These are phyloP conservation scores for Halcyon senegalensis DNA, from an alignment of 2,113 vertebrate species.

Conservation along the genomic window DNA sequence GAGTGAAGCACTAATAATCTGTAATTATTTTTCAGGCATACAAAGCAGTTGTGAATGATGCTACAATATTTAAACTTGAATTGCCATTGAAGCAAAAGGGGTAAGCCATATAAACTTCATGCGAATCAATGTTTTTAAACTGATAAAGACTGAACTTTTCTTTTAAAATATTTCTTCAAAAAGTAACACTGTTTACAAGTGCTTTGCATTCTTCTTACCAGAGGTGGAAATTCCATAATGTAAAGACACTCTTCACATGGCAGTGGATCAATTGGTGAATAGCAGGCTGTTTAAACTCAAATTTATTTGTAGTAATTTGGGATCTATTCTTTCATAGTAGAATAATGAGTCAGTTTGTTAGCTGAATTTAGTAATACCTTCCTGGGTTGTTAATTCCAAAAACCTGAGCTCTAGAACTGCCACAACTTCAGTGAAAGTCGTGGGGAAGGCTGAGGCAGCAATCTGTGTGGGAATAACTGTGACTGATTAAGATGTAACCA, in stretches of 20 bases:
- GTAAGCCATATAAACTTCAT: slow-evolving; percentile 75
- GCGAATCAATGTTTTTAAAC: neutral
- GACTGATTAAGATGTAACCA: neutral
- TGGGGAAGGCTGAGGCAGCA: neutral
- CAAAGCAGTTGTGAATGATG: slow-evolving; percentile 98
- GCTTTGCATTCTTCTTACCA: neutral
- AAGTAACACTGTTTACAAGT: neutral
- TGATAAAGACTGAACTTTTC: neutral
- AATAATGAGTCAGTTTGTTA: neutral
- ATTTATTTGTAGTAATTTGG: neutral
- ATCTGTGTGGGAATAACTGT: neutral
- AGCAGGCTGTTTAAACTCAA: neutral
- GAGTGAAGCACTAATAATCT: slow-evolving; percentile 15
- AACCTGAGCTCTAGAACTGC: neutral
- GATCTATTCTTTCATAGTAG: neutral
- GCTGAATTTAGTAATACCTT: neutral
- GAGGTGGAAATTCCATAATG: too few species aligned
- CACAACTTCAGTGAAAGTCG: neutral
- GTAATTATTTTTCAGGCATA: slow-evolving; percentile 86
- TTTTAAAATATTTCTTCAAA: neutral
- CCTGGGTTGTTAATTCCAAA: neutral
- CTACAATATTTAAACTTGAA: slow-evolving; percentile 99
- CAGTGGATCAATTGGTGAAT: neutral
- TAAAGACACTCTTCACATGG: neutral
- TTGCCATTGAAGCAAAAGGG: slow-evolving; percentile 98